These are phyloP conservation scores for Mystacornis crossleyi DNA, from an alignment of 2,113 vertebrate genomes.

Conservation along the genomic window DNA sequence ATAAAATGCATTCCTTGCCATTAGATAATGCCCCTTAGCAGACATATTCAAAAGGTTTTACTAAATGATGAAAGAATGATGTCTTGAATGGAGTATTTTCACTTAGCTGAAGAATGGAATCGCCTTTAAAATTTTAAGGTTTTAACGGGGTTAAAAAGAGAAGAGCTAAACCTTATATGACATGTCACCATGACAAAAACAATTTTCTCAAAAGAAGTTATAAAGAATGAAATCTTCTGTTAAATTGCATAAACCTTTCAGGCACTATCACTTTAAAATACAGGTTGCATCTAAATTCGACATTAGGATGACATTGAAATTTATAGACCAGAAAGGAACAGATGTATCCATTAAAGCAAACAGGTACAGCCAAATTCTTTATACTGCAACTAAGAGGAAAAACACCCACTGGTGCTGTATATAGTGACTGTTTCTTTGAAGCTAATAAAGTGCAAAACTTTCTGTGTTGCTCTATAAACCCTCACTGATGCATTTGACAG, in stretches of 20 bases:
- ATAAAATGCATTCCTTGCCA: not conserved
- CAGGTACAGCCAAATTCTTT: not conserved
- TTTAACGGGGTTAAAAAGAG: not conserved
- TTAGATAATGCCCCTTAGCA: not conserved
- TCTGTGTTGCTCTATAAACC: not conserved
- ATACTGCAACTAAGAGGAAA: not conserved
- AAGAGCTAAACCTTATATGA: not conserved
- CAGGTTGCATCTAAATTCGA: not conserved
- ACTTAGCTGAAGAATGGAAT: not conserved
- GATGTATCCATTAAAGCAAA: slow-evolving; percentile 17
- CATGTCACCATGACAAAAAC: not conserved
- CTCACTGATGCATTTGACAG: not conserved
- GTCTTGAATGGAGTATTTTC: not conserved
- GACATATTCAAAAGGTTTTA: not conserved
- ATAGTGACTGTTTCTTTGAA: not conserved
- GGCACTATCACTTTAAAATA: not conserved
- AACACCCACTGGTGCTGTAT: not conserved
- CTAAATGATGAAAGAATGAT: not conserved
- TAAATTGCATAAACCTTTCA: slow-evolving; percentile 10
- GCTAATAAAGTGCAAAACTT: not conserved
- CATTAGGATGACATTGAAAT: slow-evolving; percentile 38
- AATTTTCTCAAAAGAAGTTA: not conserved
- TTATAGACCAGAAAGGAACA: slow-evolving; percentile 20
- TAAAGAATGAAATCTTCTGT: not conserved
- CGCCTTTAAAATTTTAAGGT: not conserved